Conservation (phyloP, 2,113 vertebrate genomes). For the Scomber japonicus region DNA sequence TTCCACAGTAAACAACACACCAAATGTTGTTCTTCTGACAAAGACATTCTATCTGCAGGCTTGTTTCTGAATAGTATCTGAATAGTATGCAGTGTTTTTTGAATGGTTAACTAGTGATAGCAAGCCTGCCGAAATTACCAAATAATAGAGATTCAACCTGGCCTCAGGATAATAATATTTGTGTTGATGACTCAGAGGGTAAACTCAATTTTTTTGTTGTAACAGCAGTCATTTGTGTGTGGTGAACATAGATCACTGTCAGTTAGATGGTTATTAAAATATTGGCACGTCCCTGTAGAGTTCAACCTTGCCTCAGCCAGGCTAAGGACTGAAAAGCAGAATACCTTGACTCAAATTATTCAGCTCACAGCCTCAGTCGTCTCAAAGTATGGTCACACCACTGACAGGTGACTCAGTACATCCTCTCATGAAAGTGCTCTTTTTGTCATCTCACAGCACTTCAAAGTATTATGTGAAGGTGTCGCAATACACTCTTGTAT, state of each 20-base stretch:
- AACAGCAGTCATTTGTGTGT: slow-evolving; percentile 17
- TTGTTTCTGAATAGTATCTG: background rate
- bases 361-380: slow-evolving; percentile 19
- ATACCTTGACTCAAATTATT: slow-evolving; percentile 1
- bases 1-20: no score
- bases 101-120: background rate
- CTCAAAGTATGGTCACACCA: slow-evolving; percentile 10
- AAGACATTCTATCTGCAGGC: background rate
- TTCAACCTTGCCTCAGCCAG: background rate
- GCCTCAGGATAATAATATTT: background rate
- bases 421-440: slow-evolving; percentile 20
- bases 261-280: slow-evolving; percentile 4
- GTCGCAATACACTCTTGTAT: slow-evolving; percentile 12
- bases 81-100: background rate
- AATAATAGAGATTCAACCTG: background rate
- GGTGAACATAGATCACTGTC: slow-evolving; percentile 15
- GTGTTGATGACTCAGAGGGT: slow-evolving; percentile 1
- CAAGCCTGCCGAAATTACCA: background rate
- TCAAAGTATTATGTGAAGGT: slow-evolving; percentile 35
- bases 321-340: background rate
- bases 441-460: slow-evolving; percentile 39
- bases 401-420: slow-evolving; percentile 12
- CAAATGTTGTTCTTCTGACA: background rate
- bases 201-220: slow-evolving; percentile 15
- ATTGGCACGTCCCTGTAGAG: background rate